Evolutionary conservation across 1,140 invertebrate species (phyloP), one percentile per base, ranked within the genome.

Genomic region (Drosophila quadrilineata): DNA sequence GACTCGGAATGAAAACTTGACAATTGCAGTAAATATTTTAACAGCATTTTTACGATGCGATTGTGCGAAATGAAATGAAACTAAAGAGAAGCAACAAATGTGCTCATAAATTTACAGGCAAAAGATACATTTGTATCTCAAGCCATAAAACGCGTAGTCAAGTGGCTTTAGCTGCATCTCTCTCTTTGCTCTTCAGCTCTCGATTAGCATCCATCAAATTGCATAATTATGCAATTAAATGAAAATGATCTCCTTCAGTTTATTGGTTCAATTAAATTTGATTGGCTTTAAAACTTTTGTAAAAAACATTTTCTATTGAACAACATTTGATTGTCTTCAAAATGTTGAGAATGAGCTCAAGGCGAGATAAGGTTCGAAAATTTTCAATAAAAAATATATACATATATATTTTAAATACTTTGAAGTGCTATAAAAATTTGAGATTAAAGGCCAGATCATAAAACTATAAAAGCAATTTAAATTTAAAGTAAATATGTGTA

Each of bases 71-170:
- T 58, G 48, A 57, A 66, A 52, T 54, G 41, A 56, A 54, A 52
- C 28, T 8, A 28, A 38, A 46, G 45, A 60, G 12, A 21, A 36
- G 16, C 40, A n/a, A n/a, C n/a, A n/a, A n/a, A n/a, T n/a, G 35
- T 29, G 46, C 50, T 48, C 43, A 63, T 76, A 84, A 84, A 82
- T 77, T 71, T 71, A 65, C 77, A 77, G 22, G 22, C n/a, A n/a
- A 22, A 9, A 41, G 54, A 69, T 76, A 70, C 59, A 43, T 82
- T 76, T 70, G 63, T 53, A 52, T 58, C 52, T 64, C 21, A n/a
- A 41, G 53, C 40, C 21, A 57, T 74, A 45, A 59, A 31, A 2
- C 22, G 43, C 22, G 45, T 66, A 84, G 48, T 29, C 36, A 45
- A 59, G 53, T 43, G 67, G 71, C 36, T 17, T n/a, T 1, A 8